Base-by-base conservation (phyloP, 2,888 invertebrate species). In the Phyllotreta striolata region DNA sequence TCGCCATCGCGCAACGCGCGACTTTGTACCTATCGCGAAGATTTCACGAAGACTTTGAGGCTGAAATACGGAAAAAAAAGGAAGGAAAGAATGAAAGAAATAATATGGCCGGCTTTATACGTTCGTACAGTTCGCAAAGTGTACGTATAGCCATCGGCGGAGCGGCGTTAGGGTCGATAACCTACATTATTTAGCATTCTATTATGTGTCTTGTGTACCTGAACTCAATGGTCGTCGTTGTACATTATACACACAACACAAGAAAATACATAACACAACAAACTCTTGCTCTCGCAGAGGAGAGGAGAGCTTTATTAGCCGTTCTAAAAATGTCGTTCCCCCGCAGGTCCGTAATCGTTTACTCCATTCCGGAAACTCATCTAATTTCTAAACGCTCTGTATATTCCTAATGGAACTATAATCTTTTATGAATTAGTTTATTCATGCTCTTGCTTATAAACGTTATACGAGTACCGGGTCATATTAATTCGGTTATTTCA, bases 181-280 rank as follows among this genome's bases (percentile, higher is more conserved):
- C 80, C 81, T 76, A 81, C 79, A 80, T 81, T 81, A 80, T 81
- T 80, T 80, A 79, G 77, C 79, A 80, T 80, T 80, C 73, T 73
- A 73, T 73, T 73, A 72, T 80, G 77, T 75, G 74, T 77, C 75
- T 78, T 77, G 74, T 77, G 75, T 77, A 77, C 77, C 77, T 77
- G 76, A 74, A 76, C 73, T 75, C 74, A 76, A 76, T 77, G 76
- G 76, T 77, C 76, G 73, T 72, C 73, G 63, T 66, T 24, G 61
- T 63, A 63, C 64, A 62, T 66, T 60, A 62, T 55, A 69, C 63
- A 63, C 67, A 71, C 66, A 64, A 71, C 67, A 64, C 64, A 65
- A 64, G 64, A 68, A 66, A 66, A 68, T 62, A 68, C 63, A 66
- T 60, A 63, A 61, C 61, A 56, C 57, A 55, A 54, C 55, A 69